A percentile compares a stretch with the other conserved stretches of the same genome.
These are phyloP conservation scores for Sturnira hondurensis DNA, from an alignment of 2,113 vertebrate genomes.

Conservation along the genomic window DNA sequence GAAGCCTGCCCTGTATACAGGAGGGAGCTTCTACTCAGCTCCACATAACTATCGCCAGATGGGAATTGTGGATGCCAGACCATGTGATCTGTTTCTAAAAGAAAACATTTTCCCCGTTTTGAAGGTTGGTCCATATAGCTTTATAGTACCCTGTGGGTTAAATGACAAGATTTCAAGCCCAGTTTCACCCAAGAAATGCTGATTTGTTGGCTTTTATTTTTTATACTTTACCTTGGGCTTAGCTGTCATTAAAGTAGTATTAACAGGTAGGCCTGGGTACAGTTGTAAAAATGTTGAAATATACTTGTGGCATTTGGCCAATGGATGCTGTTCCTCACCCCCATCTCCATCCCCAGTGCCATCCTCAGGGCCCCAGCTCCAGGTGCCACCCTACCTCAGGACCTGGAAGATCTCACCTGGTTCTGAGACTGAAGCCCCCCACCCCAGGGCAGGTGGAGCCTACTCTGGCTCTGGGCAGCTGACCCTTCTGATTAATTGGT, in stretches of 20 bases:
- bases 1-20: neutral
- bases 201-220: neutral
- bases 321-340: accelerated
- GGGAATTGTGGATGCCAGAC: neutral
- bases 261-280: neutral
- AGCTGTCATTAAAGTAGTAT: neutral
- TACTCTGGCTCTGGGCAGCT: neutral
- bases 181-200: neutral
- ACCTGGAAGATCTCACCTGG: neutral
- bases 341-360: too few species aligned
- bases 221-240: neutral
- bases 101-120: neutral
- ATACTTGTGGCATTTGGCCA: neutral
- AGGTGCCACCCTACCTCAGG: too few species aligned
- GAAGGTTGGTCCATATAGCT: neutral
- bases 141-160: neutral
- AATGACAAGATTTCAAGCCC: neutral
- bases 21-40: neutral
- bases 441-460: neutral
- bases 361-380: neutral
- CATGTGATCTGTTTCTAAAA: neutral
- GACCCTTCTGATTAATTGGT: neutral
- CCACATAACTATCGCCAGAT: accelerated
- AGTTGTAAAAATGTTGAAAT: neutral
- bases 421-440: neutral